Percentiles rank a stretch among this genome's conserved stretches.
These are phyloP conservation scores for Cephus pulcher DNA, from an alignment of 2,888 invertebrate species.

Conservation along the genomic window DNA sequence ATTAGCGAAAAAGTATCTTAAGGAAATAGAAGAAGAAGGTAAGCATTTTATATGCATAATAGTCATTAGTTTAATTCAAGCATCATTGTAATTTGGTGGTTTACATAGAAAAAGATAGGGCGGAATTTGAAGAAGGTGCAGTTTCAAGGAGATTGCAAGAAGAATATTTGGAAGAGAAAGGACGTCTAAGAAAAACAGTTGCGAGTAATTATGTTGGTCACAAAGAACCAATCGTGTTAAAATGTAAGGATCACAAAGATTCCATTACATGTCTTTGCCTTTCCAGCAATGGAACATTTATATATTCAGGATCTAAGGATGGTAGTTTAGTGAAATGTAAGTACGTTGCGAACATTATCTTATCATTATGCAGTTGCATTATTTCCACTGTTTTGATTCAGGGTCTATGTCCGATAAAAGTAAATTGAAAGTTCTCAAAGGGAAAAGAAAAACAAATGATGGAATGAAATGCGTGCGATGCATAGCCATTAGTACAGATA, in stretches of 20 bases:
- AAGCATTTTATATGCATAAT: conserved; percentile 23
- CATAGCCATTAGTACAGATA: conserved; percentile 72
- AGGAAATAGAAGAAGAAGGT: conserved; percentile 86
- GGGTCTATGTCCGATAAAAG: conserved; percentile 74
- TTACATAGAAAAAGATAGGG: conserved; percentile 73
- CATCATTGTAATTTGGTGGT: background rate
- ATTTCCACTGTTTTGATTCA: conserved; percentile 28
- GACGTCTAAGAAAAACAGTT: conserved; percentile 80
- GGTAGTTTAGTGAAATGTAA: conserved; percentile 87
- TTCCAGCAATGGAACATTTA: conserved; percentile 76
- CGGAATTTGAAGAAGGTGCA: conserved; percentile 74
- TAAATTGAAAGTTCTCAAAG: conserved; percentile 68
- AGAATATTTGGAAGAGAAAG: conserved; percentile 88
- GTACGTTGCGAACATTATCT: conserved; percentile 34
- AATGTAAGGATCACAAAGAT: conserved; percentile 82
- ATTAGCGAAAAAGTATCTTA: conserved; percentile 89
- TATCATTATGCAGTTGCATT: background rate
- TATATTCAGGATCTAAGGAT: conserved; percentile 91
- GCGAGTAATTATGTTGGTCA: conserved; percentile 74
- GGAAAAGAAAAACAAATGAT: conserved; percentile 50
- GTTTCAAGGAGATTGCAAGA: conserved; percentile 83
- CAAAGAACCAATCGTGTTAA: conserved; percentile 68
- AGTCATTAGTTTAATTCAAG: background rate
- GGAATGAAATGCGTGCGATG: conserved; percentile 54
- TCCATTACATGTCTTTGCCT: conserved; percentile 86